phyloP scores from a whole-genome alignment of 2,888 invertebrate species.

The Drymonia ruficornis region DNA sequence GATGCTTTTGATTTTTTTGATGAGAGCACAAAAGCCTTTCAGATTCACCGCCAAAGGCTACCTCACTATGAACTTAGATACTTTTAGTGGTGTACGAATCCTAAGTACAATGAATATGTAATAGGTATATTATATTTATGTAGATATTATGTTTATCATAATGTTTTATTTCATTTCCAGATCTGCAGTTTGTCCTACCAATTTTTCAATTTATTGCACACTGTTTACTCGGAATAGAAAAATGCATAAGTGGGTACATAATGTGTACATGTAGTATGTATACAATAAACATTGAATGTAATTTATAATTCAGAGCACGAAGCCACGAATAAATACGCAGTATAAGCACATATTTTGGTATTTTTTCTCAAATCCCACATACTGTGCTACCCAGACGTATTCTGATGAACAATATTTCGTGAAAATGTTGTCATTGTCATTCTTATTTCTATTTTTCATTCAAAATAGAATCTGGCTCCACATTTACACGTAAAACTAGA shows the following conservation, averaged over 20 bases:
- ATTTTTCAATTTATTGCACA: slow-evolving; percentile 69
- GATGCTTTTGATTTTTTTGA: slow-evolving; percentile 59
- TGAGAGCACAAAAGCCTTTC: slow-evolving; percentile 68
- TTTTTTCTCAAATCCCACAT: too few species aligned
- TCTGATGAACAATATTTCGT: not conserved
- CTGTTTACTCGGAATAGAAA: slow-evolving; percentile 46
- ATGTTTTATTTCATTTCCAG: slow-evolving; percentile 52
- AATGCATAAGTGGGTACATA: too few species aligned
- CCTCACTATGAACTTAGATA: slow-evolving; percentile 66
- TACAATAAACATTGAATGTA: too few species aligned
- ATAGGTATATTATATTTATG: too few species aligned
- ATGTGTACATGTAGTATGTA: too few species aligned
- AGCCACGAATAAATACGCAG: too few species aligned
- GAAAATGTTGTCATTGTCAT: not conserved
- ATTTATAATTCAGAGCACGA: too few species aligned
- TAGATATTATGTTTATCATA: too few species aligned
- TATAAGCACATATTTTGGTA: too few species aligned
- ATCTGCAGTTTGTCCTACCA: slow-evolving; percentile 72
- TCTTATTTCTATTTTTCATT: not conserved
- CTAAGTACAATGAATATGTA: not conserved
- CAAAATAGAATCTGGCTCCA: slow-evolving; percentile 2
- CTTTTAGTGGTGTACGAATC: slow-evolving; percentile 64
- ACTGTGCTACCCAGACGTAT: too few species aligned
- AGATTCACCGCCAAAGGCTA: slow-evolving; percentile 64
- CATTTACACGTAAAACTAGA: slow-evolving; percentile 18